Percentiles rank a stretch among this genome's conserved stretches.
Evolutionary conservation across 2,113 vertebrate species (phyloP).

Genomic region (Varanus salvator): DNA sequence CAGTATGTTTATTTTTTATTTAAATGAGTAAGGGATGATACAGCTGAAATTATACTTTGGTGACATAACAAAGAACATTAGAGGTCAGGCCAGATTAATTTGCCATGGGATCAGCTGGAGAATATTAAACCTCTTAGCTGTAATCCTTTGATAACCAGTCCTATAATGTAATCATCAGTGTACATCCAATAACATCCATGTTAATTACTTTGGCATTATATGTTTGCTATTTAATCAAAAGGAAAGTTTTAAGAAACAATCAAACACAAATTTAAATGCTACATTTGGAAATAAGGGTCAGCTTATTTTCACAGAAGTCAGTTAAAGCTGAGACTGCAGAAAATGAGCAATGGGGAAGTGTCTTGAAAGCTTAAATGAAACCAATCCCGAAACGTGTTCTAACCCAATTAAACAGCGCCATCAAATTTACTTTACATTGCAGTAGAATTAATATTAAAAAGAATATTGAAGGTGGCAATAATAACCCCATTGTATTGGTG

Average conservation of each 20-base stretch:
- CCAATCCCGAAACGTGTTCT: background rate
- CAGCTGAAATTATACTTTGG: slow-evolving; percentile 54
- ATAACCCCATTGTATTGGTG: background rate
- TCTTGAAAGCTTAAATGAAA: background rate
- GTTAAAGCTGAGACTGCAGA: background rate
- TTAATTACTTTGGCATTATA: slow-evolving; percentile 64
- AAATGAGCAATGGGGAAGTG: slow-evolving; percentile 46
- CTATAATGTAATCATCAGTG: slow-evolving; percentile 67
- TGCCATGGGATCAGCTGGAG: slow-evolving; percentile 65
- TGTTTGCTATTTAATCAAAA: slow-evolving; percentile 66
- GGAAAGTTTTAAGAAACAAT: slow-evolving; percentile 42
- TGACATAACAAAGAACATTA: slow-evolving; percentile 77
- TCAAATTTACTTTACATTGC: background rate
- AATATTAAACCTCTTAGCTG: slow-evolving; percentile 71
- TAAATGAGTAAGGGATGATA: slow-evolving; percentile 46
- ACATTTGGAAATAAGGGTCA: background rate
- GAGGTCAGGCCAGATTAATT: slow-evolving; percentile 67
- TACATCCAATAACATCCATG: slow-evolving; percentile 64
- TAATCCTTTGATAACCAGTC: slow-evolving; percentile 69
- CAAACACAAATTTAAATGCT: slow-evolving; percentile 30
- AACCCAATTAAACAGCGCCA: background rate
- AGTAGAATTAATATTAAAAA: background rate
- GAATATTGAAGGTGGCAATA: background rate
- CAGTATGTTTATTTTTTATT: slow-evolving; percentile 13
- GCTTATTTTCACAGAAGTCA: slow-evolving; percentile 41